phyloP scores from a whole-genome alignment of 2,888 invertebrate species.

The Caenorhabditis japonica region DNA sequence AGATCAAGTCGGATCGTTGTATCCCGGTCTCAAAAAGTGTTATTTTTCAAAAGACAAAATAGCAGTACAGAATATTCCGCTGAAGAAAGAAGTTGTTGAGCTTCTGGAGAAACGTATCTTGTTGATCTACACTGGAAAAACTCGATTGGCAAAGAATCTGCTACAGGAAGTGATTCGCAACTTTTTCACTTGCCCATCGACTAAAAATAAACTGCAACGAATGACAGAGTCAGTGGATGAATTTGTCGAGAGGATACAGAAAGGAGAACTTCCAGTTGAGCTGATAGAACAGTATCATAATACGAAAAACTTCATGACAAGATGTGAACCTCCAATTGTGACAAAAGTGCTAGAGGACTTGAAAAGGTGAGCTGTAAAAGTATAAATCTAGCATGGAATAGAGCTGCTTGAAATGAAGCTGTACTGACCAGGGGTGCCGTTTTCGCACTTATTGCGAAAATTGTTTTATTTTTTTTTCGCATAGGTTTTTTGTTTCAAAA shows the following conservation, averaged over 20 bases:
- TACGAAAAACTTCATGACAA: constrained; percentile 66
- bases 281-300: constrained; percentile 60
- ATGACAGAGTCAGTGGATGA: constrained; percentile 38
- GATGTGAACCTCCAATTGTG: constrained; percentile 65
- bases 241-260: constrained; percentile 39
- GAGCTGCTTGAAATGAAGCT: too few relatives aligned
- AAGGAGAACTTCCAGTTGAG: constrained; percentile 57
- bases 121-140: constrained; percentile 80
- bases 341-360: constrained; percentile 51
- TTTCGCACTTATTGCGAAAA: too few relatives aligned
- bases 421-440: too few relatives aligned
- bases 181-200: constrained; percentile 51
- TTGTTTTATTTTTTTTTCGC: background rate
- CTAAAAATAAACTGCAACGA: constrained; percentile 18
- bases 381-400: too few relatives aligned
- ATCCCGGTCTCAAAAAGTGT: constrained; percentile 79
- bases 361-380: constrained; percentile 10
- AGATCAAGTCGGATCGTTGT: constrained; percentile 80
- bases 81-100: constrained; percentile 70
- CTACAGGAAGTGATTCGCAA: constrained; percentile 77
- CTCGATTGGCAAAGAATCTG: constrained; percentile 80
- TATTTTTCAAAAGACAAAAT: constrained; percentile 59
- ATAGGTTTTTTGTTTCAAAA: too few relatives aligned
- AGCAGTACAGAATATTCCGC: constrained; percentile 72
- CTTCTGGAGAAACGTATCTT: constrained; percentile 78